Evolutionary conservation across 2,113 vertebrate genomes (phyloP).

Genomic region (Rynchops niger): DNA sequence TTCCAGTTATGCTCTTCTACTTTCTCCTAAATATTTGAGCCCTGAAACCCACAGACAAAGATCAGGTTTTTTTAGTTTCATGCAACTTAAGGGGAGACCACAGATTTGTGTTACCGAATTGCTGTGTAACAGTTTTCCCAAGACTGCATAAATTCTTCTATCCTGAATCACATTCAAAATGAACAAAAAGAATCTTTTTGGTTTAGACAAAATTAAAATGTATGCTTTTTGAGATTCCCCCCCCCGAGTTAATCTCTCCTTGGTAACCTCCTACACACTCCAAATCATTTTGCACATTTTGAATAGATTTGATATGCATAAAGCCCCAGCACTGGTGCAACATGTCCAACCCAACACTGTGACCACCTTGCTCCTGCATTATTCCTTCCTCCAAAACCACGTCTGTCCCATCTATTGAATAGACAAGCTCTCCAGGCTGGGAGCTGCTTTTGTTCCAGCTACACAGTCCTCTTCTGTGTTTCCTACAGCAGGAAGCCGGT

Average conservation of each 20-base stretch:
- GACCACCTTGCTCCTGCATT: background rate
- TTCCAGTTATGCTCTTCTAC: background rate
- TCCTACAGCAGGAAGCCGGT: background rate
- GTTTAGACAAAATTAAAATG: background rate
- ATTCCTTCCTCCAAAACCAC: background rate
- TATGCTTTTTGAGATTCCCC: background rate
- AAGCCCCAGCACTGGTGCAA: rapidly evolving
- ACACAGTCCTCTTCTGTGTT: background rate
- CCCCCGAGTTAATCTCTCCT: background rate
- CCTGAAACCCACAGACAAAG: background rate
- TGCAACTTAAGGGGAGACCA: background rate
- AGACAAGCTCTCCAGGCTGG: background rate
- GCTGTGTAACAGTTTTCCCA: background rate
- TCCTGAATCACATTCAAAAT: background rate
- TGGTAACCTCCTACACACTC: conserved; percentile 32
- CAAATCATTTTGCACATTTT: background rate
- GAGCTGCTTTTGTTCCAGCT: background rate
- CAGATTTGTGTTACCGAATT: background rate
- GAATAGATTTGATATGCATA: background rate
- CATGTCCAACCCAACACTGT: rapidly evolving
- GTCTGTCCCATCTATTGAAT: background rate
- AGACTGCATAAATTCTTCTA: background rate
- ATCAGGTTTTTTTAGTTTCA: background rate
- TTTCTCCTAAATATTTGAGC: background rate
- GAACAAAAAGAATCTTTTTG: background rate